These are phyloP conservation scores for Aldrovandia affinis DNA, from an alignment of 2,797 vertebrate genomes.

Conservation along the genomic window DNA sequence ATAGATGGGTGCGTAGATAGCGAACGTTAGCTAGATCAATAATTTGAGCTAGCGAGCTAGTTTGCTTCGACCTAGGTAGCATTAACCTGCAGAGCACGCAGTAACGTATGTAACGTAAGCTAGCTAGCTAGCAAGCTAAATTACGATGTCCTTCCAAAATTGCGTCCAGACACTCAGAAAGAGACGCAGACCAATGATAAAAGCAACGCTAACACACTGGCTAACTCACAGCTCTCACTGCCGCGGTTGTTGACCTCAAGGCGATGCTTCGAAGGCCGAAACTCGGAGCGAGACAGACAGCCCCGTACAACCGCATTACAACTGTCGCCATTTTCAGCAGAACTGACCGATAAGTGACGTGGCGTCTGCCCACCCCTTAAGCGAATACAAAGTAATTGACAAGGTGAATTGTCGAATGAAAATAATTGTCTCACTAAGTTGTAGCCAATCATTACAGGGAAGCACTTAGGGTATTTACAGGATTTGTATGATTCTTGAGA, in stretches of 20 bases:
- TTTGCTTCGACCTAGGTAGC: not conserved
- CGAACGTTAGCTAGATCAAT: no score
- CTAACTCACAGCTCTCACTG: slow-evolving; percentile 57
- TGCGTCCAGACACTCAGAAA: not conserved
- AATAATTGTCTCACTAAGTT: not conserved
- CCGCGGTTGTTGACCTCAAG: slow-evolving; percentile 48
- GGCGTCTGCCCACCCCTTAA: not conserved
- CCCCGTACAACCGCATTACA: slow-evolving; percentile 60
- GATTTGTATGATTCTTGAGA: not conserved
- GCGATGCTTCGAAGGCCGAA: slow-evolving; percentile 60
- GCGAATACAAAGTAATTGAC: not conserved
- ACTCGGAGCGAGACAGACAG: slow-evolving; percentile 36
- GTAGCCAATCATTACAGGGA: slow-evolving; percentile 15
- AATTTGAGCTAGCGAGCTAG: not conserved
- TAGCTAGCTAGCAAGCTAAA: not conserved
- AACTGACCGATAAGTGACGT: not conserved
- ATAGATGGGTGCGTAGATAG: no score
- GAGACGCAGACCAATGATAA: not conserved
- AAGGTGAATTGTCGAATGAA: slow-evolving; percentile 13
- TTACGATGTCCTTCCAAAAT: not conserved
- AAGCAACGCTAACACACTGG: not conserved
- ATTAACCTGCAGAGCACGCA: not conserved
- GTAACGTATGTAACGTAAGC: not conserved
- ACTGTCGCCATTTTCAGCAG: slow-evolving; percentile 68
- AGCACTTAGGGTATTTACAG: not conserved